Evolutionary conservation across 2,113 vertebrate genomes (phyloP).

Genomic region (Sula dactylatra): DNA sequence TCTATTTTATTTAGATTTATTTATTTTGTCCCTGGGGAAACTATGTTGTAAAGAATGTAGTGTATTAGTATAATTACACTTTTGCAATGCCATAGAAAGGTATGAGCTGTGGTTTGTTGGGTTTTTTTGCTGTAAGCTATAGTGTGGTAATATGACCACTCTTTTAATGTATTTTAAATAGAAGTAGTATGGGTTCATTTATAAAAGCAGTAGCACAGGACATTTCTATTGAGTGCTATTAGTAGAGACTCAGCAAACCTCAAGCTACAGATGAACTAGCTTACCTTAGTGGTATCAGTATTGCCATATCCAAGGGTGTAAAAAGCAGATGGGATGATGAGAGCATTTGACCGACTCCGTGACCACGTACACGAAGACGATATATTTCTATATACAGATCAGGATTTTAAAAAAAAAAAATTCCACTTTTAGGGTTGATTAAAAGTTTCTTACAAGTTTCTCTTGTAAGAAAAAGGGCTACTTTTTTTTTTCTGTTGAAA

Average conservation of each 20-base stretch:
- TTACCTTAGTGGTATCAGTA: not conserved
- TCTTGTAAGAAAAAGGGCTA: not conserved
- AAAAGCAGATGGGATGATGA: not conserved
- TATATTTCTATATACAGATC: not conserved
- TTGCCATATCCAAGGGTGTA: not conserved
- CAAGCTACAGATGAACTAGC: not conserved
- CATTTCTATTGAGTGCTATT: not conserved
- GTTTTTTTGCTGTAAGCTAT: not conserved
- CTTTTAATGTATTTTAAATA: not conserved
- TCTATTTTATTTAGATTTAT: constrained; percentile 61
- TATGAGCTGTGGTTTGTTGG: not conserved
- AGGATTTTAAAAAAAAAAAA: not conserved
- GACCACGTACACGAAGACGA: fast-evolving
- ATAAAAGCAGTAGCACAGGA: not conserved
- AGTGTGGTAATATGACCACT: not conserved
- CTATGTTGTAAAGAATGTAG: not conserved
- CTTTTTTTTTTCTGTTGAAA: not conserved
- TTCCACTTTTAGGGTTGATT: not conserved
- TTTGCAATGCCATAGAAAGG: not conserved
- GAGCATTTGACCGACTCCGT: fast-evolving
- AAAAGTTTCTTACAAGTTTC: not conserved
- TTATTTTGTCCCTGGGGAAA: constrained; percentile 12
- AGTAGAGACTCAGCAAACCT: not conserved
- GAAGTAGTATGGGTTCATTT: not conserved
- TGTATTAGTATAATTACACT: constrained; percentile 37